Conservation (phyloP, 2,888 invertebrate genomes). For the Lepidocyrtoides sp. region DNA sequence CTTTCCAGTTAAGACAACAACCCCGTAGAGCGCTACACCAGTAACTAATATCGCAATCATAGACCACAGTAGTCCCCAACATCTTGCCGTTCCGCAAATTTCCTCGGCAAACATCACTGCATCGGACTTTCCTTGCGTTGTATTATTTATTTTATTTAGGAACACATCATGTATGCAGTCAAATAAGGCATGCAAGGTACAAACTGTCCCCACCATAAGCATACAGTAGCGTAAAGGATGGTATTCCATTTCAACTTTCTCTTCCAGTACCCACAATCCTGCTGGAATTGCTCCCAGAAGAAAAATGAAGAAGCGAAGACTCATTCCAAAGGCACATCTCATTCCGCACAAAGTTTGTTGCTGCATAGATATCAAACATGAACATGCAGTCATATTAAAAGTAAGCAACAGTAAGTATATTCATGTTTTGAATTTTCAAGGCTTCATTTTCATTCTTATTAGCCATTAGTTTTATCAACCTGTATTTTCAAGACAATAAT, state of each 20-base stretch:
- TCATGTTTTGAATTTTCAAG: no score
- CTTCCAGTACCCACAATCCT: slow-evolving; percentile 80
- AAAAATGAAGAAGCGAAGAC: slow-evolving; percentile 78
- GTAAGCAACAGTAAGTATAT: no score
- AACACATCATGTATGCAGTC: slow-evolving; percentile 83
- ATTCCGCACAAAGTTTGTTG: slow-evolving; percentile 78
- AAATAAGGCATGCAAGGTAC: slow-evolving; percentile 82
- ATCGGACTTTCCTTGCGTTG: slow-evolving; percentile 80
- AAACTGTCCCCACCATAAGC: slow-evolving; percentile 81
- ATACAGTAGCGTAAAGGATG: slow-evolving; percentile 81
- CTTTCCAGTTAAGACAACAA: slow-evolving; percentile 76
- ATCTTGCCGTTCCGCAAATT: slow-evolving; percentile 80
- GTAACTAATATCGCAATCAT: slow-evolving; percentile 77
- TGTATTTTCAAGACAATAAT: slow-evolving; percentile 79
- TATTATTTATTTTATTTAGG: slow-evolving; percentile 79
- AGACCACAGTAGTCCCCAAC: slow-evolving; percentile 82
- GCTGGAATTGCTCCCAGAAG: slow-evolving; percentile 79
- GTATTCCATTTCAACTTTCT: slow-evolving; percentile 78
- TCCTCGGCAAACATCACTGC: slow-evolving; percentile 83
- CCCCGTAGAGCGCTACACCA: slow-evolving; percentile 74
- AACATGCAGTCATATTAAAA: no score
- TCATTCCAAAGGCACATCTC: slow-evolving; percentile 79
- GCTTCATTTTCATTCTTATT: no score
- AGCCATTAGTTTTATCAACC: no score
- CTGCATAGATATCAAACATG: slow-evolving; percentile 33